Evolutionary conservation across 2,113 vertebrate species (phyloP), one percentile per base, ranked within the genome.

Genomic region (Pedetes capensis): DNA sequence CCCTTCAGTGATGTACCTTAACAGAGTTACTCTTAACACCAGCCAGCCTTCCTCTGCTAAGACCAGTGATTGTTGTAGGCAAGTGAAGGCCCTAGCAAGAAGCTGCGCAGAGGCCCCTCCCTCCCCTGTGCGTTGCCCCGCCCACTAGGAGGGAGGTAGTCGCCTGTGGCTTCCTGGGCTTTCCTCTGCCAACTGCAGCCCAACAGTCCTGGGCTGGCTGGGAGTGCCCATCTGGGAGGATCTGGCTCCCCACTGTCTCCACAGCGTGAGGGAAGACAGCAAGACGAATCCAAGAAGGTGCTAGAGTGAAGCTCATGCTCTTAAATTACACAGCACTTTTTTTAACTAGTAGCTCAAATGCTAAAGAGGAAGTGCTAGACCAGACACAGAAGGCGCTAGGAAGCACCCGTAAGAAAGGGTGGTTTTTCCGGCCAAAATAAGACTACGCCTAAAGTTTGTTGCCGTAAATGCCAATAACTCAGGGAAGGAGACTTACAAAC

Each of bases 361-460:
- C 78, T 42, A 55, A 71, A 25, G 61, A 66, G 69, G 69, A 96
- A 94, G 71, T 22, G 11, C 71, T 27, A 61, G 27, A n/a, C 57
- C 22, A 71, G 84, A 78, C 53, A 23, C 29, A 63, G 22, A 51
- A 63, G 44, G 66, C 63, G 13, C 4, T 20, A 74, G 55, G 66
- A 32, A 69, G 20, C 66, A 34, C 42, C 34, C 14, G 8, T 18
- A 37, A 53, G 8, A 82, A 66, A 84, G 72, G 69, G 57, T 29
- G 42, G 13, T 34, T 32, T 90, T 61, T 87, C 25, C 44, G 59
- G 75, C 68, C 80, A 42, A 81, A 79, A 29, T 61, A 80, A 69
- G 51, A 88, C 51, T 5, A 16, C 78, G 75, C 89, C 88, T 51
- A 14, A 91, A 53, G 63, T 76, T 78, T 89, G 78, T 95, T 93